phyloP scores from a whole-genome alignment of 2,797 vertebrate genomes.

The Poecile montanus region DNA sequence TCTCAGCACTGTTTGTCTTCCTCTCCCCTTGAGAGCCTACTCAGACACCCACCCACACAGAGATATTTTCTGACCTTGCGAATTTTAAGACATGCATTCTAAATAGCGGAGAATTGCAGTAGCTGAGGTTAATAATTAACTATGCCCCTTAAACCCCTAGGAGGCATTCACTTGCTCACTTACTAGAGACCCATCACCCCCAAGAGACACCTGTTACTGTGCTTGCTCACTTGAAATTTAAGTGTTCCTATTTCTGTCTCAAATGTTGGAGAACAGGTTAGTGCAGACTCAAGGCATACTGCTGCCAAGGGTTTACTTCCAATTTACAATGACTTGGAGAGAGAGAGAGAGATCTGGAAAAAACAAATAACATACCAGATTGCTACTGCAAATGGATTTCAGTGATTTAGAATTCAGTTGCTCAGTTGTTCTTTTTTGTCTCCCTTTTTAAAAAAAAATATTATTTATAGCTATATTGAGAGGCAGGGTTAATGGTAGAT shows the following conservation, averaged over 20 bases:
- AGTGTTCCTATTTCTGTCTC: slow-evolving; percentile 49
- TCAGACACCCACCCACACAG: background rate
- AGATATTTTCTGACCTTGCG: slow-evolving; percentile 39
- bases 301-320: slow-evolving; percentile 31
- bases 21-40: background rate
- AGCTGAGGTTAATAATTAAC: slow-evolving; percentile 43
- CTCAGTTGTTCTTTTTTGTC: background rate
- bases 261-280: background rate
- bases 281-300: slow-evolving; percentile 10
- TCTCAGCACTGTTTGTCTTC: slow-evolving; percentile 33
- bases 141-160: background rate
- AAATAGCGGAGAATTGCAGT: background rate
- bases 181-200: background rate
- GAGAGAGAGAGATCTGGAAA: background rate
- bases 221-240: slow-evolving; percentile 23
- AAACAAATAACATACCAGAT: background rate
- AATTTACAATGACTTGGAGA: slow-evolving; percentile 20
- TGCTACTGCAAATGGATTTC: background rate
- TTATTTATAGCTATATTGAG: background rate
- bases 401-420: background rate
- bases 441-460: background rate
- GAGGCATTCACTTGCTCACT: slow-evolving; percentile 18
- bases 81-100: slow-evolving; percentile 32
- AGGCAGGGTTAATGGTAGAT: background rate
- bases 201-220: slow-evolving; percentile 13